Conservation (phyloP, 2,888 invertebrate genomes). For the Acrocyrtus sp. region DNA sequence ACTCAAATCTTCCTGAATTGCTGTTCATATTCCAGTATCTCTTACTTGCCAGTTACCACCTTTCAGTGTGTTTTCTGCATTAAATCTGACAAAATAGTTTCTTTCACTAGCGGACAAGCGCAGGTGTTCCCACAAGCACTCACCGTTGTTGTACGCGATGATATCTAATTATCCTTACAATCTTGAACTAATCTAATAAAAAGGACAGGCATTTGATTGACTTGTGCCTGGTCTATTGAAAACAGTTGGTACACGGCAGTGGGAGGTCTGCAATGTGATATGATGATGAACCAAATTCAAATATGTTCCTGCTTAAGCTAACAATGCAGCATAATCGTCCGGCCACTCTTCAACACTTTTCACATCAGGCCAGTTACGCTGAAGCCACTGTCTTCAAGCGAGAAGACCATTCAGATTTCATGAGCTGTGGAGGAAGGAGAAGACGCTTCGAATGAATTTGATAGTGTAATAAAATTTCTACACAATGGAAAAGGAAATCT, state of each 20-base stretch:
- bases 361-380: too few species aligned
- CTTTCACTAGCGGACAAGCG: neutral
- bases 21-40: neutral
- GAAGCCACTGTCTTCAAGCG: too few species aligned
- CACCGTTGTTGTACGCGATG: conserved; percentile 14
- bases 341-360: neutral
- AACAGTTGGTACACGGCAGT: neutral
- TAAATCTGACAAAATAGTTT: neutral
- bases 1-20: neutral
- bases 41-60: neutral
- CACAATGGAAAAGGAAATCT: too few species aligned
- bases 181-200: neutral
- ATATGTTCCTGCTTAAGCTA: neutral
- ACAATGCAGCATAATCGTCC: neutral
- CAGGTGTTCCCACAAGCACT: conserved; percentile 28
- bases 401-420: too few species aligned
- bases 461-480: too few species aligned
- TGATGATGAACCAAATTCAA: neutral
- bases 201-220: conserved; percentile 19
- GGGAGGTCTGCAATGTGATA: conserved; percentile 17
- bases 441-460: neutral
- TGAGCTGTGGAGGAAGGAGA: neutral
- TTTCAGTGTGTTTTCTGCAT: too few species aligned
- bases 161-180: conserved; percentile 27
- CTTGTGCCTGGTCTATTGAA: conserved; percentile 1